Percentiles rank a stretch among this genome's conserved stretches.
These are phyloP conservation scores for Poecilia wingei DNA, from an alignment of 2,797 vertebrate species.

Conservation along the genomic window DNA sequence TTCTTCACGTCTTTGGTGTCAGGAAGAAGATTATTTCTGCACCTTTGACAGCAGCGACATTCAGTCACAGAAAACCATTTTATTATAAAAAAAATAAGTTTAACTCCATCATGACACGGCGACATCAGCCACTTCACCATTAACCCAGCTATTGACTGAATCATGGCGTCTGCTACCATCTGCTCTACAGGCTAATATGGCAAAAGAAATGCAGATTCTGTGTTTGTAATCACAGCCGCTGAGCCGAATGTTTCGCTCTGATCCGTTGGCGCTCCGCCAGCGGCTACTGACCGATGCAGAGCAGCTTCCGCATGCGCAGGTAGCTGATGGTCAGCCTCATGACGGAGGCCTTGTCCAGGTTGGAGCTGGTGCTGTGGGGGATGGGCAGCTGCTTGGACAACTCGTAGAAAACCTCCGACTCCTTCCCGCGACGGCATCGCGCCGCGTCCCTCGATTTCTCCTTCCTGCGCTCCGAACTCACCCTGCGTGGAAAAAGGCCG, in stretches of 20 bases:
- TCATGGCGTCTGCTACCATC: neutral
- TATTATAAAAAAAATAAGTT: neutral
- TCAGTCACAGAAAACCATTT: neutral
- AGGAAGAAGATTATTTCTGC: neutral
- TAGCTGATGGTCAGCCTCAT: constrained; percentile 98
- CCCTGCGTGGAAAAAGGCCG: constrained; percentile 76
- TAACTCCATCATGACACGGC: neutral
- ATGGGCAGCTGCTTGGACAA: constrained; percentile 94
- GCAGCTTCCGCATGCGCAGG: constrained; percentile 92
- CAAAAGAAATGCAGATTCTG: neutral
- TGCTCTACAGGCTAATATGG: neutral
- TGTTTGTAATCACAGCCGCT: neutral
- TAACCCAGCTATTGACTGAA: neutral
- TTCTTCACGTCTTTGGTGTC: neutral
- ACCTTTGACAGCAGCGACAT: neutral
- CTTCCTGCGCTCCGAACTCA: constrained; percentile 95
- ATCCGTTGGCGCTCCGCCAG: neutral
- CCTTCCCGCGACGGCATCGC: constrained; percentile 92
- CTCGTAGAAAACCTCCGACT: constrained; percentile 96
- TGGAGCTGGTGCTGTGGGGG: constrained; percentile 91
- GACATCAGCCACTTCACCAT: neutral
- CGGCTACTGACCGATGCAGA: constrained; percentile 85
- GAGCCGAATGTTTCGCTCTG: neutral
- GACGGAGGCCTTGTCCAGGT: constrained; percentile 97
- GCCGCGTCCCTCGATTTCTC: constrained; percentile 97